Evolutionary conservation across 2,888 invertebrate species (phyloP).

Genomic region (Andrena bicolor): DNA sequence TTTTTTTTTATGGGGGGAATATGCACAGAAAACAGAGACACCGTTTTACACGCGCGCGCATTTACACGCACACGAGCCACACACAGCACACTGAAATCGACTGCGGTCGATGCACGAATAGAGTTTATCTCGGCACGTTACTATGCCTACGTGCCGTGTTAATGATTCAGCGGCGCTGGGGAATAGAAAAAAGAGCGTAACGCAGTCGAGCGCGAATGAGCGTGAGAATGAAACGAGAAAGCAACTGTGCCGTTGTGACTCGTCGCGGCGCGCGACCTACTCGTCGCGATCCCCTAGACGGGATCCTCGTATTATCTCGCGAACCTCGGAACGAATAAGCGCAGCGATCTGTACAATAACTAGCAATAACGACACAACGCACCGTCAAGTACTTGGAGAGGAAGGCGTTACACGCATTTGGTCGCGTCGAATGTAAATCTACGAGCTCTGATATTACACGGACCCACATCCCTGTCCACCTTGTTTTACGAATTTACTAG

Average conservation of each 20-base stretch:
- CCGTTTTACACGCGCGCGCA: too few relatives aligned
- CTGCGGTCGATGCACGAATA: neutral
- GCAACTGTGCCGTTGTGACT: too few relatives aligned
- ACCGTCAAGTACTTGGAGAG: slow-evolving; percentile 26
- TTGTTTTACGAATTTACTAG: slow-evolving; percentile 44
- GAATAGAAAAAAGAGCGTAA: neutral
- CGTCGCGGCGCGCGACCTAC: too few relatives aligned
- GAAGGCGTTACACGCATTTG: neutral
- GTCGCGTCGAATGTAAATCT: slow-evolving; percentile 2
- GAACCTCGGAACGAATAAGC: neutral
- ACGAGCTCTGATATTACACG: slow-evolving; percentile 32
- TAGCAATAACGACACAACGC: slow-evolving; percentile 34
- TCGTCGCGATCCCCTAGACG: neutral
- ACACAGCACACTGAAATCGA: neutral
- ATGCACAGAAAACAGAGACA: too few relatives aligned
- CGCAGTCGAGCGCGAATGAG: neutral
- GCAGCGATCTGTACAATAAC: slow-evolving; percentile 21
- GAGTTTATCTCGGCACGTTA: neutral
- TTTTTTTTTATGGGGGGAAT: neutral
- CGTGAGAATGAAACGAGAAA: too few relatives aligned
- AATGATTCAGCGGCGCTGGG: too few relatives aligned
- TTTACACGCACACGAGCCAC: slow-evolving; percentile 2
- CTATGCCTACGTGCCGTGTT: too few relatives aligned
- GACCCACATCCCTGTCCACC: slow-evolving; percentile 3
- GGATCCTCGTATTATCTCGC: neutral